Evolutionary conservation across 2,797 vertebrate species (phyloP), one percentile per base, ranked within the genome.

Genomic region (Thalassophryne amazonica): DNA sequence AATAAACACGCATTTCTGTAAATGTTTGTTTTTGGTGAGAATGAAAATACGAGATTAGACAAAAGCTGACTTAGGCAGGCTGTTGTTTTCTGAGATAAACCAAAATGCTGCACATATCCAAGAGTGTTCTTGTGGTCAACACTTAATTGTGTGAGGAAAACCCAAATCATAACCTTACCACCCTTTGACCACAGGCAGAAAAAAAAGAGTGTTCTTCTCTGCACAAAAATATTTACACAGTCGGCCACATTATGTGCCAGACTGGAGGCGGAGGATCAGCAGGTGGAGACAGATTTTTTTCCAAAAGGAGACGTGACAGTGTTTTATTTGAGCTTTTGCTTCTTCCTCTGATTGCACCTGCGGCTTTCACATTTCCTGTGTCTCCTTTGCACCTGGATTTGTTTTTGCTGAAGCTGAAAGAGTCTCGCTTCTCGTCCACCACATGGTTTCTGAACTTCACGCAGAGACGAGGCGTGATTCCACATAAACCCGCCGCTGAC

Each of bases 201-300:
- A 49, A 65, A 66, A 35, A 48, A 63, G 19, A 36, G 16, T 49
- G 40, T 69, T 75, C 51, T 69, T 72, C 42, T 58, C 24, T 36
- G 55, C 33, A 41, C 59, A 70, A 54, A 63, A 67, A 76, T 72
- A 69, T 85, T 77, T 74, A 69, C 6, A 60, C 61, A 62, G 56
- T 51, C 6, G 7, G 63, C 67, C 29, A 7, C 73, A 69, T 71
- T 43, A 48, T 49, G 54, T 49, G 23, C 73, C 43, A 51, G 50
- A 46, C 38, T 24, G 23, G 19, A 23, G 17, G 32, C 37, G 51
- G 21, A 6, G n/a, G 23, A 32, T 22, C 13, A 27, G 46, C 36
- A 43, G 39, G 34, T 39, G 27, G 38, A 39, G 17, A 28, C 29
- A 21, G 32, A 11, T 14, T 19, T n/a, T n/a, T n/a, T 37, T 37